Conservation (phyloP, 2,888 invertebrate genomes). For the Lepas anatifera region DNA sequence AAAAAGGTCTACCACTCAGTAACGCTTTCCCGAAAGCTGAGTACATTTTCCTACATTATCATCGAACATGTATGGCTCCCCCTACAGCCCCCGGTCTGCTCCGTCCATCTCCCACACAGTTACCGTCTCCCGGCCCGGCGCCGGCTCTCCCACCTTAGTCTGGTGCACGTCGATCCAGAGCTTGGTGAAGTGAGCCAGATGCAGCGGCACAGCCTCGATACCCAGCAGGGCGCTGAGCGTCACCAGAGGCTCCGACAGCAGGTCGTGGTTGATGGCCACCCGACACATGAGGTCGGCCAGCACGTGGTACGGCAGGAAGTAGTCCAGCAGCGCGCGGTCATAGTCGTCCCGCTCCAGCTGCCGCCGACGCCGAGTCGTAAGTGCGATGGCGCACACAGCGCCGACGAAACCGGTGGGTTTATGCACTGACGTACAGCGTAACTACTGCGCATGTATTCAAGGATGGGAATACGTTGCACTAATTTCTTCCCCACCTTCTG, state of each 20-base stretch:
- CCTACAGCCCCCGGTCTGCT: no score
- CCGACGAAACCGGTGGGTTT: no score
- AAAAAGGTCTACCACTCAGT: no score
- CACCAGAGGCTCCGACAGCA: slow-evolving; percentile 71
- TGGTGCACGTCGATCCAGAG: slow-evolving; percentile 82
- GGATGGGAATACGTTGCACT: no score
- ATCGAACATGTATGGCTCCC: no score
- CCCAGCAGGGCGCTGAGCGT: slow-evolving; percentile 79
- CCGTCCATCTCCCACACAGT: no score
- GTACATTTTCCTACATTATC: no score
- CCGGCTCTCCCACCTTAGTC: slow-evolving; percentile 43
- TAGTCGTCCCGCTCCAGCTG: slow-evolving; percentile 63
- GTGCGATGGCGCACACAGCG: no score
- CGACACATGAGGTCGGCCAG: slow-evolving; percentile 77
- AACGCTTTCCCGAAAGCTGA: no score
- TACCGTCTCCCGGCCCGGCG: background rate
- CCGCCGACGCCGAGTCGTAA: slow-evolving; percentile 27
- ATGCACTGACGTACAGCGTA: no score
- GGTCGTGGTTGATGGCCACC: slow-evolving; percentile 75
- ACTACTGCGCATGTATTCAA: no score
- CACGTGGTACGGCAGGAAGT: slow-evolving; percentile 77
- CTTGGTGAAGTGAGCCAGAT: slow-evolving; percentile 78
- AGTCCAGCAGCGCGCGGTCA: slow-evolving; percentile 58
- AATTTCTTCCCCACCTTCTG: no score
- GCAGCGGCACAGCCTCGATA: slow-evolving; percentile 74